These are phyloP conservation scores for Gopherus evgoodei DNA, from an alignment of 2,113 vertebrate species.

Conservation along the genomic window DNA sequence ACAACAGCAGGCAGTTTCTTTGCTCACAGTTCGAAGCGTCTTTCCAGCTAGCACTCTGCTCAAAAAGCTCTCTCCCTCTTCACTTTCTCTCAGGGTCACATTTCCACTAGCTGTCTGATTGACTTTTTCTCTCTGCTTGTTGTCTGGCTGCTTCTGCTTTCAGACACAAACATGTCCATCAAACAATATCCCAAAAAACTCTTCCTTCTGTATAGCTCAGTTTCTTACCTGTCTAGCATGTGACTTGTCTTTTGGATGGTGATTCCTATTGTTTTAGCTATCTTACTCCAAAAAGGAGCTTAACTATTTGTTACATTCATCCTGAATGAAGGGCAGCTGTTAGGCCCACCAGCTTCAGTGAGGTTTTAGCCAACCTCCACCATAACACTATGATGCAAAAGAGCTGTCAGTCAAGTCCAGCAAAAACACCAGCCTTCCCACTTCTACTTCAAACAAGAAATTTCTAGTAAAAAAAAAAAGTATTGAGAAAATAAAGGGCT, in stretches of 20 bases:
- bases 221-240: background rate
- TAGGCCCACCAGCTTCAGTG: background rate
- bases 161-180: background rate
- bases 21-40: background rate
- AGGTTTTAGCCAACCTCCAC: background rate
- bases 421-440: slow-evolving; percentile 2
- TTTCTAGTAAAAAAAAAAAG: slow-evolving; percentile 1
- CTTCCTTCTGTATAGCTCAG: background rate
- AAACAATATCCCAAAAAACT: background rate
- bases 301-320: background rate
- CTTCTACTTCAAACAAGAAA: background rate
- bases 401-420: background rate
- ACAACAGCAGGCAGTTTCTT: background rate
- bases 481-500: slow-evolving; percentile 18
- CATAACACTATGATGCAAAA: background rate
- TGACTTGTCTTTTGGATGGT: background rate
- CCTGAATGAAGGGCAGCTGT: background rate
- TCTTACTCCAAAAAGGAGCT: background rate
- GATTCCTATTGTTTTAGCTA: background rate
- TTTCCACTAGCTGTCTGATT: background rate
- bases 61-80: rapidly evolving
- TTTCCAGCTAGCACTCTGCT: background rate
- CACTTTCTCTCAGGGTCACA: background rate
- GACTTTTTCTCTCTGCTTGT: background rate
- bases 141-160: background rate